Evolutionary conservation across 2,113 vertebrate species (phyloP), one percentile per base, ranked within the genome.

Genomic region (Apus apus): DNA sequence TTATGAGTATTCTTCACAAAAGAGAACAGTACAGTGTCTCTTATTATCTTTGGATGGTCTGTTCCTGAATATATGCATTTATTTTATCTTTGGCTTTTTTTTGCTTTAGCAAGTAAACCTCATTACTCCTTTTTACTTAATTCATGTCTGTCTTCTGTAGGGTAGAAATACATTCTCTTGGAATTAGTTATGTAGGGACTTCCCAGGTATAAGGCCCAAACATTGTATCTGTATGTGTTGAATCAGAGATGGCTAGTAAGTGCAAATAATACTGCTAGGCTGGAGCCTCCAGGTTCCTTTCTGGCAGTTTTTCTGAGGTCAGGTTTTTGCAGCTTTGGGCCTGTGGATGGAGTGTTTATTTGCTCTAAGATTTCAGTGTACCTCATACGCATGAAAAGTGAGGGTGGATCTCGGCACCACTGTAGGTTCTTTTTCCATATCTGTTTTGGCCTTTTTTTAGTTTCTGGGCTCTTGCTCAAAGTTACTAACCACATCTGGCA

Each of bases 391-490:
- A 58, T 5, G 27, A 87, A 89, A 74, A 81, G 8, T 20, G 38
- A 80, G 76, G 50, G 61, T 75, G 61, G 57, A 84, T 74, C 68
- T 93, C 90, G 83, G 83, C 86, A 94, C 9, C 14, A 9, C 29
- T 43, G 4, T 26, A 58, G 3, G 27, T 15, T 72, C 43, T 88
- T 92, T 92, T 82, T n/a, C 60, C 48, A 43, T 89, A 85, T 90
- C 67, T 89, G 14, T 72, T 92, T 85, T 76, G 23, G 23, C 2
- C 1, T 51, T 73, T 66, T 71, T 54, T 46, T 3, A 36, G 5
- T 71, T 94, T 78, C 77, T 93, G 84, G 93, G 93, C 77, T 95
- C 20, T 54, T 68, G 46, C 72, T 90, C 67, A 60, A 71, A 74
- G 11, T 77, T 88, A 36, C 23, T 91, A 80, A 93, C 71, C 66